These are phyloP conservation scores for Rhorus exstirpatorius DNA, from an alignment of 2,888 invertebrate genomes.

Conservation along the genomic window DNA sequence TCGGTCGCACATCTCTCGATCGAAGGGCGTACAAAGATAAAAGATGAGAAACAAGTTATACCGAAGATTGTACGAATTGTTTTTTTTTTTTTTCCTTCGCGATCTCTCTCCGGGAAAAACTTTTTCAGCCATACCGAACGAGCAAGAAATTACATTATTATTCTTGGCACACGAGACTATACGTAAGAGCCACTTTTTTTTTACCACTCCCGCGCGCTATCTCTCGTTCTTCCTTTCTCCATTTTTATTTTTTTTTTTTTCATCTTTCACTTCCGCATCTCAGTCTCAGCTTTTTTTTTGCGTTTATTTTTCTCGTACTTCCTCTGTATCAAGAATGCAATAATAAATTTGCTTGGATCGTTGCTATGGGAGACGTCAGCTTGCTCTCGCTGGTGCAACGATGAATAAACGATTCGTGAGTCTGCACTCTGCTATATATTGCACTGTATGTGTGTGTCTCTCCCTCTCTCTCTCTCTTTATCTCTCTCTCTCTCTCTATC, in stretches of 20 bases:
- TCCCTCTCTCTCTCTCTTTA: conserved; percentile 15
- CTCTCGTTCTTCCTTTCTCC: conserved; percentile 5
- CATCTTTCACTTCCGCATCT: conserved; percentile 60
- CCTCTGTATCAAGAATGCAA: conserved; percentile 46
- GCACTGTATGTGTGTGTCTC: too few relatives aligned
- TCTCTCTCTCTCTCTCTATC: conserved; percentile 7
- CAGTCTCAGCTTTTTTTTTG: conserved; percentile 65
- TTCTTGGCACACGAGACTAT: conserved; percentile 51
- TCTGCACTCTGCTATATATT: conserved; percentile 21
- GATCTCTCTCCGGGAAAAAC: conserved; percentile 40
- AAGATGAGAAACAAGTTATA: neutral
- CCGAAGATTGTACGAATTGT: conserved; percentile 28
- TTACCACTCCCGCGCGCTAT: conserved; percentile 26
- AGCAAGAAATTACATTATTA: conserved; percentile 62
- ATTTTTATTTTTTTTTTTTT: conserved; percentile 18
- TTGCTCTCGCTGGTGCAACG: conserved; percentile 44
- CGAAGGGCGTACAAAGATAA: neutral
- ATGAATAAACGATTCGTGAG: conserved; percentile 58
- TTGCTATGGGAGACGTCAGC: conserved; percentile 13
- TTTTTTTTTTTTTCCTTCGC: conserved; percentile 35
- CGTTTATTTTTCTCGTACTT: conserved; percentile 17
- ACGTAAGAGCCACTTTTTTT: conserved; percentile 36
- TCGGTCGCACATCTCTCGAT: neutral
- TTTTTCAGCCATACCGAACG: conserved; percentile 31
- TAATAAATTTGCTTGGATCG: conserved; percentile 56